Evolutionary conservation across 2,797 vertebrate species (phyloP), one percentile per base, ranked within the genome.

Genomic region (Avahi laniger): DNA sequence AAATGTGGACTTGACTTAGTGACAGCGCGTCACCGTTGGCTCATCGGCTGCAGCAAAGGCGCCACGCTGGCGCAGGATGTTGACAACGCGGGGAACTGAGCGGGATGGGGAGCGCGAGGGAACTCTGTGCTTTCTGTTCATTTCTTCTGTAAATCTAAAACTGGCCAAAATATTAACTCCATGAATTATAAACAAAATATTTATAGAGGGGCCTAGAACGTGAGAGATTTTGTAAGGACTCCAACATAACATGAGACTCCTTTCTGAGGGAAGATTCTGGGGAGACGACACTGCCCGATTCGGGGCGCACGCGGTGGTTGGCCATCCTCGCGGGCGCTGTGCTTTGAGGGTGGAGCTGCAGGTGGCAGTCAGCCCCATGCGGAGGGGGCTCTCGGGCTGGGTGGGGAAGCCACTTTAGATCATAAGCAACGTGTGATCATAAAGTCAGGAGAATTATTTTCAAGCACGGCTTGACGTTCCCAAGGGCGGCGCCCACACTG

Each of bases 281-380:
- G 50, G n/a, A 26, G 35, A 11, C 1, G 46, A 52, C 35, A 18
- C 63, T 0, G 22, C 46, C 82, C 28, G 12, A 4, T 5, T 5
- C 6, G 7, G 75, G 3, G 10, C 2, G 0, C 12, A 7, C 30
- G 3, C 9, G 2, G 41, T 1, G 5, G 46, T 0, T 3, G 41
- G 15, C 22, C 18, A 2, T 24, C 54, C 35, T 26, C 0, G 3
- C 5, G 7, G 72, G 57, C 2, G 30, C 24, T 1, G 4, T 17
- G 24, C 26, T 63, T 28, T 20, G 11, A 76, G 33, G 41, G 26
- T 22, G 0, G 54, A 8, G 43, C 41, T 13, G 33, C 43, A 13
- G 20, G 41, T 3, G 54, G 43, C 33, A 0, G 3, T 5, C 43
- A 24, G 57, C n/a, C 41, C 72, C 35, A 17, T 0, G 5, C 4